Evolutionary conservation across 2,888 invertebrate species (phyloP).

Genomic region (Ornithoptera alexandrae): DNA sequence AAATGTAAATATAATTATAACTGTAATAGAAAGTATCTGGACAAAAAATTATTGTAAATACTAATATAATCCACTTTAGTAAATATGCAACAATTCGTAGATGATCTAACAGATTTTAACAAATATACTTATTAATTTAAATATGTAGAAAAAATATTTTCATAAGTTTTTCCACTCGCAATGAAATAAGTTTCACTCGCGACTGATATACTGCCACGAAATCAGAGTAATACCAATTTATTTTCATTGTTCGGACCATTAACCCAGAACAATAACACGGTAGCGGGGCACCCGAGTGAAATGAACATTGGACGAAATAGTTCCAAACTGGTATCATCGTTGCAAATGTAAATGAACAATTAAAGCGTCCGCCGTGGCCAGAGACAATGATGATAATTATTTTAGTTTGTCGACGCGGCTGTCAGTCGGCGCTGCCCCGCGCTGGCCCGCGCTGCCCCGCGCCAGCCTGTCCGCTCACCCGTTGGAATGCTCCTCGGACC

Average conservation of each 20-base stretch:
- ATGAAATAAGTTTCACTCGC: not conserved
- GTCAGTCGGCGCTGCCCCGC: conserved; percentile 72
- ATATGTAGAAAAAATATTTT: not conserved
- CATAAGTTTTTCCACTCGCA: not conserved
- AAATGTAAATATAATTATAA: too few species aligned
- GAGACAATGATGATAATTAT: conserved; percentile 80
- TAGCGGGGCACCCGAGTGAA: conserved; percentile 67
- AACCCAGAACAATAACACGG: conserved; percentile 73
- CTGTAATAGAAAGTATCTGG: too few species aligned
- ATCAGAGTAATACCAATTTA: conserved; percentile 70
- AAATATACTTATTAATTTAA: not conserved
- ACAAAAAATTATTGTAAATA: too few species aligned
- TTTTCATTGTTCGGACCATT: conserved; percentile 78
- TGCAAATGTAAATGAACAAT: conserved; percentile 81
- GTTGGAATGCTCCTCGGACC: conserved; percentile 72
- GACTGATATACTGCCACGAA: conserved; percentile 44
- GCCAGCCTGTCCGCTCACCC: conserved; percentile 62
- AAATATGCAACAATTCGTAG: too few species aligned
- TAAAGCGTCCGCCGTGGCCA: conserved; percentile 76
- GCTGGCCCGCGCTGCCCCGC: conserved; percentile 57
- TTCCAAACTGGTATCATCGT: conserved; percentile 78
- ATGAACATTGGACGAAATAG: conserved; percentile 74
- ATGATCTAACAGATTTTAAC: too few species aligned
- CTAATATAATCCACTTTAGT: too few species aligned
- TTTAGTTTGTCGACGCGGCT: conserved; percentile 76